phyloP scores from a whole-genome alignment of 2,888 invertebrate genomes.

The Volucella inflata region DNA sequence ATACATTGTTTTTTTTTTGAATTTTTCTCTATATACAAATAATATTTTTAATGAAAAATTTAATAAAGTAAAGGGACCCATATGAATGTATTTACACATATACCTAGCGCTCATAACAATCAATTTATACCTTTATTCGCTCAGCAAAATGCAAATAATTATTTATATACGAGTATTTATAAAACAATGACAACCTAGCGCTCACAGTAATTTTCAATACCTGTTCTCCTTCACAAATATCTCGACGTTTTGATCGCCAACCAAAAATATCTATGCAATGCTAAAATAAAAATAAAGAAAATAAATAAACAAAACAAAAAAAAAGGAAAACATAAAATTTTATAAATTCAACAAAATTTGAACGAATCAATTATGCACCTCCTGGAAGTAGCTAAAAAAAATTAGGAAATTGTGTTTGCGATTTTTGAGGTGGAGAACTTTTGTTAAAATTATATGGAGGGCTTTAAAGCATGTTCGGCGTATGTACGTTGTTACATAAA shows the following conservation, averaged over 20 bases:
- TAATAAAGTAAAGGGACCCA: too few relatives aligned
- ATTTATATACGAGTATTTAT: constrained; percentile 20
- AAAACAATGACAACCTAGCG: constrained; percentile 66
- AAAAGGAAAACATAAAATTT: constrained; percentile 62
- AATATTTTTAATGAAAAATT: too few relatives aligned
- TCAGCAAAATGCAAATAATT: constrained; percentile 59
- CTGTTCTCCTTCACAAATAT: constrained; percentile 74
- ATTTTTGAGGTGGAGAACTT: too few relatives aligned
- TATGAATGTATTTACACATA: too few relatives aligned
- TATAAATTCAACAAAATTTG: constrained; percentile 38
- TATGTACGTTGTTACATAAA: too few relatives aligned
- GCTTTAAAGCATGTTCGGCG: too few relatives aligned
- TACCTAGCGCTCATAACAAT: constrained; percentile 69
- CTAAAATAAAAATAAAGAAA: constrained; percentile 62
- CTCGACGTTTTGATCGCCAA: constrained; percentile 54
- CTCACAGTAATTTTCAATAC: constrained; percentile 70
- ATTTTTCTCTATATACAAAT: too few relatives aligned
- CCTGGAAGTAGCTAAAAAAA: background rate
- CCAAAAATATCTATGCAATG: constrained; percentile 53
- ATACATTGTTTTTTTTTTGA: too few relatives aligned
- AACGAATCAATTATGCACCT: background rate
- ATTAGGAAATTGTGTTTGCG: too few relatives aligned
- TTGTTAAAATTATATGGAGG: too few relatives aligned
- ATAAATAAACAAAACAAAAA: too few relatives aligned
- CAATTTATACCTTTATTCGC: constrained; percentile 53